Conservation (phyloP, 2,888 invertebrate species). For the Rhimphoctona megacephalus region DNA sequence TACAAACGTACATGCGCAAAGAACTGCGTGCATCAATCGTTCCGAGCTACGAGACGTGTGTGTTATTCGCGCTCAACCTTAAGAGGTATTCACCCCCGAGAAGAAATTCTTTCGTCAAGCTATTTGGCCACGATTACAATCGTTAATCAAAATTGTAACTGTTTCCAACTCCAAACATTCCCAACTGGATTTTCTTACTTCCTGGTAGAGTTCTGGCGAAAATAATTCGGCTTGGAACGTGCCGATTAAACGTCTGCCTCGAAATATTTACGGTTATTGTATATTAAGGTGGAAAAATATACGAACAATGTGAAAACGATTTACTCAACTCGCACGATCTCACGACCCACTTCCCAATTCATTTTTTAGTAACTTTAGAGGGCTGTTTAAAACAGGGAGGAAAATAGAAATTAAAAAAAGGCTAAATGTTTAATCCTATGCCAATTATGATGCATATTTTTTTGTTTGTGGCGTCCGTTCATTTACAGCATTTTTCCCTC, state of each 20-base stretch:
- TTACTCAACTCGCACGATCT: background rate
- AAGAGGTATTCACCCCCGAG: background rate
- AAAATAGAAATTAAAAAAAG: background rate
- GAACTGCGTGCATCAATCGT: conserved; percentile 28
- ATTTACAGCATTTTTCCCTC: conserved; percentile 53
- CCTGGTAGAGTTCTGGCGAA: background rate
- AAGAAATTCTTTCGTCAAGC: conserved; percentile 13
- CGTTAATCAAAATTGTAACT: background rate
- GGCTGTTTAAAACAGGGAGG: background rate
- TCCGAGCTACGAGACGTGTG: conserved; percentile 3
- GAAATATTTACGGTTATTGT: conserved; percentile 20
- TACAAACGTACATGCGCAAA: conserved; percentile 50
- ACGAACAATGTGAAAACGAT: background rate
- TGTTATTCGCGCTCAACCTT: conserved; percentile 13
- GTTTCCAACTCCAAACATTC: conserved; percentile 4
- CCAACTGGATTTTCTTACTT: conserved; percentile 6
- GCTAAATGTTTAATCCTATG: background rate
- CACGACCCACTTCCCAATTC: background rate
- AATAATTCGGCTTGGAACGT: conserved; percentile 14
- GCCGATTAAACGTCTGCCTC: conserved; percentile 14
- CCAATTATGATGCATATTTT: background rate
- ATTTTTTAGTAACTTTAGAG: background rate
- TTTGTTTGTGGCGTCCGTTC: conserved; percentile 22
- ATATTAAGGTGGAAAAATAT: background rate
- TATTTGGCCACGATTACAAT: conserved; percentile 19